Conservation (phyloP, 2,113 vertebrate genomes). For the Paramormyrops kingsleyae region DNA sequence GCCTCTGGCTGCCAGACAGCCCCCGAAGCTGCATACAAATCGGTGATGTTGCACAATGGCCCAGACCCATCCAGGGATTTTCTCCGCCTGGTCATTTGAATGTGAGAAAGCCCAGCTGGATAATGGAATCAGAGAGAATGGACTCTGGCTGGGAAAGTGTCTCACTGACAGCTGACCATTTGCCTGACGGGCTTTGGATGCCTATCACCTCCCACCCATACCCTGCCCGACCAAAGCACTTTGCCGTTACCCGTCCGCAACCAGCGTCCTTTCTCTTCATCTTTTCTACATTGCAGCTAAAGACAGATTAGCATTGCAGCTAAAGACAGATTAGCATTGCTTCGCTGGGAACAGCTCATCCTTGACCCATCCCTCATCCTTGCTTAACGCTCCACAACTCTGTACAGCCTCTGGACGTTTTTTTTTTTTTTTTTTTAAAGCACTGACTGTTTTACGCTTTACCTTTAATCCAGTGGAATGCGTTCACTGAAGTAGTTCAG, state of each 20-base stretch:
- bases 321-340: neutral
- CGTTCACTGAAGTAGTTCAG: neutral
- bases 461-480: neutral
- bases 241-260: conserved; percentile 51
- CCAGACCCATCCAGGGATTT: neutral
- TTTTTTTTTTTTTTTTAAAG: neutral
- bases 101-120: conserved; percentile 42
- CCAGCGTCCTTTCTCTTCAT: conserved; percentile 37
- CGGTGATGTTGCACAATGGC: neutral
- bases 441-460: neutral
- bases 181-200: conserved; percentile 51
- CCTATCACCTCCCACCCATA: conserved; percentile 44
- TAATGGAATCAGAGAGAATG: conserved; percentile 48
- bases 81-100: conserved; percentile 38
- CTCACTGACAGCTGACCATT: conserved; percentile 57
- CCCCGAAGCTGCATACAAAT: neutral
- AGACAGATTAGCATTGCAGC: neutral
- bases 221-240: conserved; percentile 52
- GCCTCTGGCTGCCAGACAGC: neutral
- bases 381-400: neutral
- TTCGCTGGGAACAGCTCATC: neutral
- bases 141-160: conserved; percentile 36
- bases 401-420: neutral
- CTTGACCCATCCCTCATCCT: neutral
- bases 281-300: neutral